Base-by-base conservation (phyloP, 2,113 vertebrate genomes). In the Neolamprologus falcicula region DNA sequence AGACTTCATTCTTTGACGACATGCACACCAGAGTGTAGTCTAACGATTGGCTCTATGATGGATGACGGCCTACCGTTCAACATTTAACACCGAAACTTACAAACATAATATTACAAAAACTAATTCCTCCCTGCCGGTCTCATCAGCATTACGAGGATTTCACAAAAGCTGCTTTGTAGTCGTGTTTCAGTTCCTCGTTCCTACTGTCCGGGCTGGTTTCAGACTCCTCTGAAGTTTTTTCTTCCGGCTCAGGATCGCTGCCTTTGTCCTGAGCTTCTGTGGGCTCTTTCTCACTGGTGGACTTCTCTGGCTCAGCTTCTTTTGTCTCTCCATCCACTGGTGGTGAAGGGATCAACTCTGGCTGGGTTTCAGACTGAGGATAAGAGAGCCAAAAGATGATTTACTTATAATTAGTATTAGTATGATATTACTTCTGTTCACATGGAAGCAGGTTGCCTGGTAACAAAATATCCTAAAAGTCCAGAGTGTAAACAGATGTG, bases 111-210 rank as follows among this genome's bases (percentile, higher is more conserved):
- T 90, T 90, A 86, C 79, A 86, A 91, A 89, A 90, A 21, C 24
- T 19, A 66, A 26, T 12, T 28, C 17, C 35, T 86, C 21, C 5
- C 26, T 28, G 4, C 4, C 21, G 21, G 2, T 2, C 9, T 42
- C 52, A 16, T 26, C 12, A 14, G 35, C 45, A 55, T 93, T 95
- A 97, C 53, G 61, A 76, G 2, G 96, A 94, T 88, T 97, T 96
- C 19, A 96, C 96, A 59, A 95, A 96, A 4, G 94, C 63, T 90
- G 84, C 92, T 96, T 98, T 98, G 89, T 96, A 97, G 88, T 92
- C 92, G 85, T 95, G 96, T 96, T 98, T 98, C 79, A 73, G 88
- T n/a, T 97, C 94, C 82, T 97, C 95, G 11, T 96, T 95, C 83
- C 94, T 92, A 85, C 91, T 95, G 89, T 98, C 94, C 47, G 96